Conservation (phyloP, 2,113 vertebrate genomes). For the Panthera tigris region DNA sequence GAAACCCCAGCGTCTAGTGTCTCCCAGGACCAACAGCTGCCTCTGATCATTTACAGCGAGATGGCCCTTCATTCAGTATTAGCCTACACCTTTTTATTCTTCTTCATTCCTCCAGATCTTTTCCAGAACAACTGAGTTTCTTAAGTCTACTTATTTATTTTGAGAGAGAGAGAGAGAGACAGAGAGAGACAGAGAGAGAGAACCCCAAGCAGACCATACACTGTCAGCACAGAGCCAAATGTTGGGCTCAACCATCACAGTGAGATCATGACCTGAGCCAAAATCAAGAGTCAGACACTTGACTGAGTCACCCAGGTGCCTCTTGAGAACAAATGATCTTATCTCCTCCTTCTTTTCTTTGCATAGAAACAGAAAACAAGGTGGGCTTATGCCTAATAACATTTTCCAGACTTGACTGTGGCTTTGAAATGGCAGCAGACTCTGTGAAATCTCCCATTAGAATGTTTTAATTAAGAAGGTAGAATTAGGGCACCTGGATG, state of each 20-base stretch:
- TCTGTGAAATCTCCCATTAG: neutral
- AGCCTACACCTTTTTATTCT: neutral
- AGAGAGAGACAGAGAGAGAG: no score
- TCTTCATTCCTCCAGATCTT: conserved; percentile 7
- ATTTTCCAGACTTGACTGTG: neutral
- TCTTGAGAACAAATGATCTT: neutral
- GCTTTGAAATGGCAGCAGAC: neutral
- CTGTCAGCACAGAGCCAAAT: no score
- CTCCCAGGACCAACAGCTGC: neutral
- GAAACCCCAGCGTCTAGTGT: neutral
- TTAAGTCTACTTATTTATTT: no score
- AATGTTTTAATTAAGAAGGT: neutral
- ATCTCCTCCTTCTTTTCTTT: neutral
- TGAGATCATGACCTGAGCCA: no score
- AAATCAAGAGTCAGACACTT: no score
- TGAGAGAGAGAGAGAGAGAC: no score
- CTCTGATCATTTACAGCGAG: neutral
- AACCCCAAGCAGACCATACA: no score
- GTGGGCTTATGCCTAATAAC: neutral
- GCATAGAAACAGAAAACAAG: neutral
- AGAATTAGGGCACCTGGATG: neutral
- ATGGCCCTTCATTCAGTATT: neutral
- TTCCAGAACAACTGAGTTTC: neutral
- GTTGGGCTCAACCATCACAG: no score
- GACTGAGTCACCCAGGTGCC: no score